These are phyloP conservation scores for Ectobius pallidus DNA, from an alignment of 2,888 invertebrate genomes.

Conservation along the genomic window DNA sequence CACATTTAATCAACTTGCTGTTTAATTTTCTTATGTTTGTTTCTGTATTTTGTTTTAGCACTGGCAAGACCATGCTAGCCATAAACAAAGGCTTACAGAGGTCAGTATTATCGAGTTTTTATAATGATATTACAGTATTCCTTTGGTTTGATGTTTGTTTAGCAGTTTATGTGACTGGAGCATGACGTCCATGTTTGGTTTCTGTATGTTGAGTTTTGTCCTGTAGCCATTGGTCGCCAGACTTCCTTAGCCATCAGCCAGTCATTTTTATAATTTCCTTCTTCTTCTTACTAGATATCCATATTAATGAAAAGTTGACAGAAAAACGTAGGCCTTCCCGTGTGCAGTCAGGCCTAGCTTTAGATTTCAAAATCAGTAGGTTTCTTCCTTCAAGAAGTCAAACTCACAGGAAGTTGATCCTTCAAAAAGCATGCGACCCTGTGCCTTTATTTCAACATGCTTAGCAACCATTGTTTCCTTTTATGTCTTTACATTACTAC, in stretches of 20 bases:
- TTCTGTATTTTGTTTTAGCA: constrained; percentile 69
- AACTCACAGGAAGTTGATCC: too few relatives aligned
- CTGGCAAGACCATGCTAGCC: constrained; percentile 83
- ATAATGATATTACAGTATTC: constrained; percentile 39
- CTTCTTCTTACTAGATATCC: too few relatives aligned
- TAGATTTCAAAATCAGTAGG: too few relatives aligned
- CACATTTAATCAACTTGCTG: constrained; percentile 44
- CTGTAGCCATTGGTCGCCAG: constrained; percentile 20
- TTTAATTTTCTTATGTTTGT: constrained; percentile 53
- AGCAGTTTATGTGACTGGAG: constrained; percentile 46
- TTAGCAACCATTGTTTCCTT: neutral
- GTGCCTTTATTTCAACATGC: neutral
- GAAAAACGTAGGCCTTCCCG: too few relatives aligned
- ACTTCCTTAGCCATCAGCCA: constrained; percentile 7
- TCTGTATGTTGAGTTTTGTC: constrained; percentile 43
- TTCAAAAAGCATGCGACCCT: too few relatives aligned
- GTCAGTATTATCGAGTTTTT: constrained; percentile 61
- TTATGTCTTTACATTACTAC: neutral
- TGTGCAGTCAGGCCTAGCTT: too few relatives aligned
- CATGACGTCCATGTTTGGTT: constrained; percentile 44
- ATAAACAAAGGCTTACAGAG: constrained; percentile 86
- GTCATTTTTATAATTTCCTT: neutral
- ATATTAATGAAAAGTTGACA: too few relatives aligned
- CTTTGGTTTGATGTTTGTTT: constrained; percentile 47
- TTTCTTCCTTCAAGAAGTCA: too few relatives aligned